Base-by-base conservation (phyloP, 2,797 vertebrate genomes). In the Acanthopagrus latus region DNA sequence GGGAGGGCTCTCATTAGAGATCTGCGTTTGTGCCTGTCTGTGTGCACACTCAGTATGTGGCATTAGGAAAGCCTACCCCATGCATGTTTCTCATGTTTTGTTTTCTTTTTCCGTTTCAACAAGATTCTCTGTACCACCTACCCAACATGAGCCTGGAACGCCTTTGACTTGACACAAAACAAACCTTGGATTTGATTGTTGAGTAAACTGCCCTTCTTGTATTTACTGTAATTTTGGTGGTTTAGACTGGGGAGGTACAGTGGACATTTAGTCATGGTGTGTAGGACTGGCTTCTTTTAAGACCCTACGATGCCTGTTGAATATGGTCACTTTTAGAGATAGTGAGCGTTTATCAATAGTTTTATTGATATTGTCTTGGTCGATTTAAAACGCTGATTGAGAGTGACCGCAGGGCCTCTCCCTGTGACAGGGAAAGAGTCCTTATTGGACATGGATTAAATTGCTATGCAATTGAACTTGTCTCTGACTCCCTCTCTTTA, bases 391-490 rank as follows among this genome's bases (percentile, higher is more conserved):
- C 78, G 83, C 84, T 90, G 92, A 93, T 92, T 91, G 91, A 94
- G 92, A 93, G 93, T 93, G 91, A 93, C 92, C 93, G 91, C 93
- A 92, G 92, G 93, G 91, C 92, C 93, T 93, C 93, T 94, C 90
- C 92, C 91, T 94, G 92, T 93, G 93, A 89, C 90, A 91, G 91
- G 93, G 93, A 94, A 92, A 94, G 93, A 91, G 92, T 94, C 93
- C 91, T 93, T 92, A 93, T 94, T 91, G 91, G 94, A 95, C 94
- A 93, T 94, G 93, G 94, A 95, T 95, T 95, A 95, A 96, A 95
- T 95, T 96, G 95, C 95, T 96, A 95, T 96, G 95, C 95, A 96
- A 95, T 95, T 95, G 95, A 95, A 94, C 93, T 95, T 91, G 93
- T 95, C 95, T 96, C 95, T 93, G 94, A 93, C 94, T 95, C 92